Percentiles rank a stretch among this genome's conserved stretches.
phyloP scores from a whole-genome alignment of 30 jellyfish, hydroid and myxozoan genomes.

The Catostylus mosaicus region DNA sequence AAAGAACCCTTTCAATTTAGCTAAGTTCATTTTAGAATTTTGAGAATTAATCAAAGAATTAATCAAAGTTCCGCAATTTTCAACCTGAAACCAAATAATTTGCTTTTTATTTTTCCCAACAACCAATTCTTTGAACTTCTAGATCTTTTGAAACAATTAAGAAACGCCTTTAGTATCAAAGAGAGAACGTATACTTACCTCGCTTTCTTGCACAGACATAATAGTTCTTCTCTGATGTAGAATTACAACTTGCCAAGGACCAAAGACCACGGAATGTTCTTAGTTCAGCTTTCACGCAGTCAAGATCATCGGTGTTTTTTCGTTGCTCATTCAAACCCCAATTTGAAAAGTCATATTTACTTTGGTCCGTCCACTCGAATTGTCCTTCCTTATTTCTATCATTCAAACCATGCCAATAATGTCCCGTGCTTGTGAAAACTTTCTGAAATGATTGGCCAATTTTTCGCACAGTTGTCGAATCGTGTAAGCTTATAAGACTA shows the following conservation, averaged over 20 bases:
- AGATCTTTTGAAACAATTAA: too few relatives aligned
- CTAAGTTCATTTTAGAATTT: too few relatives aligned
- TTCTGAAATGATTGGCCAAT: slow-evolving; percentile 37
- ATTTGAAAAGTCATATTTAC: slow-evolving; percentile 33
- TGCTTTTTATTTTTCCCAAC: too few relatives aligned
- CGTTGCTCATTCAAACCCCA: slow-evolving; percentile 58
- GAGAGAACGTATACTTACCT: slow-evolving; percentile 42
- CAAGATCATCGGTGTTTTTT: slow-evolving; percentile 34
- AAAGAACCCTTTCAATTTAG: too few relatives aligned
- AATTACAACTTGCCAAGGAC: slow-evolving; percentile 65
- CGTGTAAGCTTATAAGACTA: slow-evolving; percentile 77
- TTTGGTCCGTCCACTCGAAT: slow-evolving; percentile 80
- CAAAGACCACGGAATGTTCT: slow-evolving; percentile 52
- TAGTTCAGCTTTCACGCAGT: slow-evolving; percentile 73
- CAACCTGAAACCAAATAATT: too few relatives aligned
- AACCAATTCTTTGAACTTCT: too few relatives aligned
- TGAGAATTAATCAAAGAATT: too few relatives aligned
- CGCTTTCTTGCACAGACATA: slow-evolving; percentile 81
- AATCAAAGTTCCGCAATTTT: too few relatives aligned
- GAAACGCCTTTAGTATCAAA: too few relatives aligned
- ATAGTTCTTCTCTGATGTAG: slow-evolving; percentile 58
- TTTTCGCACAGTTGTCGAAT: slow-evolving; percentile 21
- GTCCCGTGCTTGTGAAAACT: slow-evolving; percentile 32
- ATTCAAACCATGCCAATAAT: slow-evolving; percentile 91
- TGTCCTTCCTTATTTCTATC: slow-evolving; percentile 50